Conservation (phyloP, 2,888 invertebrate species). For the Pediacus dermestoides region DNA sequence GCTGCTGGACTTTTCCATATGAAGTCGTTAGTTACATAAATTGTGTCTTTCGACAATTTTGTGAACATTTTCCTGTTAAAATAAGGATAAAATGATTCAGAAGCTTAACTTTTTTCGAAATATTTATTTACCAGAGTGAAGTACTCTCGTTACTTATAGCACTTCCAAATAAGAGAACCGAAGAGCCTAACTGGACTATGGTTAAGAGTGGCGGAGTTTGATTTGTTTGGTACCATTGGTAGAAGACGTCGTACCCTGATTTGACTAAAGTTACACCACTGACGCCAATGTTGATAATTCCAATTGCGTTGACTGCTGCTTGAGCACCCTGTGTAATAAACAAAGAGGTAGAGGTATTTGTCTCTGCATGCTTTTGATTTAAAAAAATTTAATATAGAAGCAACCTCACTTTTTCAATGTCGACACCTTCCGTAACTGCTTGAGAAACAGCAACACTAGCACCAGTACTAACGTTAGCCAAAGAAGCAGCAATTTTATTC, state of each 20-base stretch:
- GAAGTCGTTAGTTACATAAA: constrained; percentile 50
- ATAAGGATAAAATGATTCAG: constrained; percentile 54
- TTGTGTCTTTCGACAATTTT: constrained; percentile 56
- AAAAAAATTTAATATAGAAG: too few relatives aligned
- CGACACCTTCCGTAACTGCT: constrained; percentile 48
- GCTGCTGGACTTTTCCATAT: constrained; percentile 52
- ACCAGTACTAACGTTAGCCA: constrained; percentile 56
- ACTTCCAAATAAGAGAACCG: constrained; percentile 41
- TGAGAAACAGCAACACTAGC: constrained; percentile 51
- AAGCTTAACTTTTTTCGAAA: too few relatives aligned
- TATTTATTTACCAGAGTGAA: too few relatives aligned
- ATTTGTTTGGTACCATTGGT: constrained; percentile 36
- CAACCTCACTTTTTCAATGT: constrained; percentile 36
- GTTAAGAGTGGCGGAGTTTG: constrained; percentile 46
- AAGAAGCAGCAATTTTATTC: constrained; percentile 56
- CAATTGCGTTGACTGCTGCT: constrained; percentile 33
- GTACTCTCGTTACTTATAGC: constrained; percentile 38
- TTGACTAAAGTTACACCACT: constrained; percentile 38
- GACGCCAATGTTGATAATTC: constrained; percentile 36
- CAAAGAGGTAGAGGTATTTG: too few relatives aligned
- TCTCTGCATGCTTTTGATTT: background rate
- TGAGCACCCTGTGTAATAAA: constrained; percentile 31
- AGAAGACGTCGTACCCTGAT: constrained; percentile 35
- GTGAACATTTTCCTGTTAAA: constrained; percentile 59
- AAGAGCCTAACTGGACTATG: constrained; percentile 42